Percentiles rank a stretch among this genome's conserved stretches.
Evolutionary conservation across 1,140 invertebrate genomes (phyloP).

Genomic region (Ridgeia piscesae): DNA sequence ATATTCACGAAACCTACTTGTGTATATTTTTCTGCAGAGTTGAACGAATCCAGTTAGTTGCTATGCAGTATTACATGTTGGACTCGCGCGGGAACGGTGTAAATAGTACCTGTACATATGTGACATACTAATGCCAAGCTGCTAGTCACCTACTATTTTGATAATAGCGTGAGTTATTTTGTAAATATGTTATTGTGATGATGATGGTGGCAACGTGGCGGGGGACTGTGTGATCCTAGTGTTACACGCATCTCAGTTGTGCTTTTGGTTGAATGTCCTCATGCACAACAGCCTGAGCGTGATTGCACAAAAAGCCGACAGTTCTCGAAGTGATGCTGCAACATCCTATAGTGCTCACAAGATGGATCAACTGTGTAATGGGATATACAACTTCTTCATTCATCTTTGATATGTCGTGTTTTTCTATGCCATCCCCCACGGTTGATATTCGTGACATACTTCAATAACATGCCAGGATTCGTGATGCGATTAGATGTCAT

Average conservation of each 20-base stretch:
- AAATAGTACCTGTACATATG: neutral
- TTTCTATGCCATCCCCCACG: too few relatives aligned
- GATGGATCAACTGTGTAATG: neutral
- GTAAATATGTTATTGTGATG: neutral
- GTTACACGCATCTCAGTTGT: neutral
- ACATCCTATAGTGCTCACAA: neutral
- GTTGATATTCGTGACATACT: too few relatives aligned
- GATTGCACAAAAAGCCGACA: neutral
- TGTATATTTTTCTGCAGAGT: conserved; percentile 1
- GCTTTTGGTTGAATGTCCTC: neutral
- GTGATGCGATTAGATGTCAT: too few relatives aligned
- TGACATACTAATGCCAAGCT: conserved; percentile 5
- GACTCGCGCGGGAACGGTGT: neutral
- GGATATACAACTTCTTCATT: neutral
- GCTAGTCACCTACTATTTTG: conserved; percentile 5
- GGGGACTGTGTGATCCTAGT: neutral
- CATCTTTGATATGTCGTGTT: neutral
- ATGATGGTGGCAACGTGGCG: neutral
- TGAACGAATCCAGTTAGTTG: neutral
- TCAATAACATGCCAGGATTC: too few relatives aligned
- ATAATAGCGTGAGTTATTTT: conserved; percentile 2
- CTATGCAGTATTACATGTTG: conserved; percentile 1
- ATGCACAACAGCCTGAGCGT: neutral
- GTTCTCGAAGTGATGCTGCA: neutral
- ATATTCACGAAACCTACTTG: neutral